These are phyloP conservation scores for Leptinotarsa defecta DNA, from an alignment of 1,140 invertebrate species.

Conservation along the genomic window DNA sequence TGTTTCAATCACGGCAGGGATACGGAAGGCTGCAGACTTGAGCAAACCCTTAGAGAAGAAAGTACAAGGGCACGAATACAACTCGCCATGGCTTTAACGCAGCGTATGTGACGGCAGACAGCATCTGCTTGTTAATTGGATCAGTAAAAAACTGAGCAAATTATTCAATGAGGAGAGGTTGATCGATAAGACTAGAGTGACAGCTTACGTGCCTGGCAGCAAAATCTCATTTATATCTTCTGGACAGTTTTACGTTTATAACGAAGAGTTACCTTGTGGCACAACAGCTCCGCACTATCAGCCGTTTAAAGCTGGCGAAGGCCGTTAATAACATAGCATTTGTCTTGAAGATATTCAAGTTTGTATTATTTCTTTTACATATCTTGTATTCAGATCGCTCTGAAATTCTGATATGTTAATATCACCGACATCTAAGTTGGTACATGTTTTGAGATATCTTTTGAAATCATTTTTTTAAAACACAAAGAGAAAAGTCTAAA, in stretches of 20 bases:
- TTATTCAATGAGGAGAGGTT: constrained; percentile 98
- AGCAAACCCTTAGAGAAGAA: constrained; percentile 96
- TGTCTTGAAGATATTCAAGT: too few species aligned
- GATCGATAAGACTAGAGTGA: constrained; percentile 98
- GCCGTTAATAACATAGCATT: constrained; percentile 73
- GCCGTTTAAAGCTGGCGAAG: constrained; percentile 92
- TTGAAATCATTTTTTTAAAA: too few species aligned
- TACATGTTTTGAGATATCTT: too few species aligned
- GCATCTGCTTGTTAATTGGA: constrained; percentile 88
- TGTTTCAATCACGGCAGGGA: constrained; percentile 98
- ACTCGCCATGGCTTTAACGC: constrained; percentile 99
- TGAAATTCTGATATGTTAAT: too few species aligned
- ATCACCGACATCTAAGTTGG: too few species aligned
- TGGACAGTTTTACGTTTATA: constrained; percentile 96
- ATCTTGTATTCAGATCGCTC: too few species aligned
- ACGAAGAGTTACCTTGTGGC: constrained; percentile 91
- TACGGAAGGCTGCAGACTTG: constrained; percentile 94
- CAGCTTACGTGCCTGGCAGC: constrained; percentile 91
- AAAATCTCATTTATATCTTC: constrained; percentile 91
- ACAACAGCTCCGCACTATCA: constrained; percentile 87
- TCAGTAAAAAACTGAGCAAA: constrained; percentile 95
- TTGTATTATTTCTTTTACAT: too few species aligned
- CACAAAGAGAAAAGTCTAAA: too few species aligned
- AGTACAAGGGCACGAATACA: constrained; percentile 97
- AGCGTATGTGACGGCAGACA: constrained; percentile 77